Conservation (phyloP, 2,113 vertebrate genomes). For the Typhlomys cinereus region DNA sequence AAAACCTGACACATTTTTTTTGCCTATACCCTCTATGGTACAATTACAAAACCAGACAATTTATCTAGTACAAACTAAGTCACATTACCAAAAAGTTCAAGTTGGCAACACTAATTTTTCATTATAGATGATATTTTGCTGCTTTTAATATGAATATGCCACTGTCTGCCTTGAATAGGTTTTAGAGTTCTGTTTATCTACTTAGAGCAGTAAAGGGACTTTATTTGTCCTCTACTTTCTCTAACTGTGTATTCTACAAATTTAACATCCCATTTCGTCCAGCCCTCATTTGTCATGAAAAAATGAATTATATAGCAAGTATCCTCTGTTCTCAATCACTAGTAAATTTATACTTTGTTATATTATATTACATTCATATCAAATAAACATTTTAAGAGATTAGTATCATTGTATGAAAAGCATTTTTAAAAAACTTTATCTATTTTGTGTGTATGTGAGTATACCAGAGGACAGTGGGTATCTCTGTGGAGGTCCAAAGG, state of each 20-base stretch:
- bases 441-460: too few relatives aligned
- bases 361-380: not conserved
- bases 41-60: not conserved
- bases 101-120: not conserved
- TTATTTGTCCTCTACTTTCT: not conserved
- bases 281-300: constrained; percentile 17
- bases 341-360: constrained; percentile 39
- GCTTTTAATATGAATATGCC: not conserved
- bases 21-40: not conserved
- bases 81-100: not conserved
- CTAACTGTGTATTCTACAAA: not conserved
- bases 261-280: not conserved
- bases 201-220: not conserved
- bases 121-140: not conserved
- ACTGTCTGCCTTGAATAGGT: not conserved
- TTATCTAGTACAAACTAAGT: not conserved
- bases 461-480: too few relatives aligned
- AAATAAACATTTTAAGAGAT: constrained; percentile 42
- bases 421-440: not conserved
- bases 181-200: constrained; percentile 1
- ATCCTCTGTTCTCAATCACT: constrained; percentile 17
- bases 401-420: constrained; percentile 45
- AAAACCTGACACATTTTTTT: not conserved
- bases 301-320: not conserved
- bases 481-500: too few relatives aligned